phyloP scores from a whole-genome alignment of 2,113 vertebrate genomes.

The Narcine bancroftii region DNA sequence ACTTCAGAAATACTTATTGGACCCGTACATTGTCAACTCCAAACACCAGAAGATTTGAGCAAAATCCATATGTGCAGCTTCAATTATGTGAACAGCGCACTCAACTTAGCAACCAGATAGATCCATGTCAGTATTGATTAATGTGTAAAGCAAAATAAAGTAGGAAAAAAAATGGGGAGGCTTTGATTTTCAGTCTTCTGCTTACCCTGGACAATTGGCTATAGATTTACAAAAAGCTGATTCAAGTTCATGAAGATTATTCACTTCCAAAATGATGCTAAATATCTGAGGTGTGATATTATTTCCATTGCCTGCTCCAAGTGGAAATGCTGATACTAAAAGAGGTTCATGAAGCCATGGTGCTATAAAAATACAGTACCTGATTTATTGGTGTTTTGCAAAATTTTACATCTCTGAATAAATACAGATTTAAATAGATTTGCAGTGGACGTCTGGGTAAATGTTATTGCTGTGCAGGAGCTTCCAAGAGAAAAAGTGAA shows the following conservation, averaged over 20 bases:
- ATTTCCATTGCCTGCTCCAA: background rate
- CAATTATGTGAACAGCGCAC: background rate
- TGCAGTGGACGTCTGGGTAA: constrained; percentile 15
- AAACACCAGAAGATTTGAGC: constrained; percentile 7
- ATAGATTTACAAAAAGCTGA: constrained; percentile 5
- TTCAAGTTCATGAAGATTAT: background rate
- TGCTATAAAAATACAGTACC: background rate
- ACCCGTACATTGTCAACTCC: background rate
- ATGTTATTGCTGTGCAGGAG: background rate
- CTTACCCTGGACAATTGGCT: constrained; percentile 7
- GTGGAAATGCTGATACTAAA: constrained; percentile 5
- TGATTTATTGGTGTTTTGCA: constrained; percentile 22
- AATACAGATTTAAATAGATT: constrained; percentile 21
- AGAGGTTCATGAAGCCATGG: background rate
- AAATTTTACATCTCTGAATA: constrained; percentile 27
- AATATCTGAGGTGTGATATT: background rate
- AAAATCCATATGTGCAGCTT: background rate
- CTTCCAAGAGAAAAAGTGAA: background rate
- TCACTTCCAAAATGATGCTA: constrained; percentile 22
- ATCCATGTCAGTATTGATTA: background rate
- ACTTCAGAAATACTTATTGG: constrained; percentile 3
- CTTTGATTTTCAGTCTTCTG: constrained; percentile 20
- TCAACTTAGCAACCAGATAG: background rate
- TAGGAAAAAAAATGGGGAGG: background rate
- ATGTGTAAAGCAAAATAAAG: background rate